A percentile compares a stretch with the other conserved stretches of the same genome.
phyloP scores from a whole-genome alignment of 1,140 invertebrate genomes.

The Drosophila ananassae region DNA sequence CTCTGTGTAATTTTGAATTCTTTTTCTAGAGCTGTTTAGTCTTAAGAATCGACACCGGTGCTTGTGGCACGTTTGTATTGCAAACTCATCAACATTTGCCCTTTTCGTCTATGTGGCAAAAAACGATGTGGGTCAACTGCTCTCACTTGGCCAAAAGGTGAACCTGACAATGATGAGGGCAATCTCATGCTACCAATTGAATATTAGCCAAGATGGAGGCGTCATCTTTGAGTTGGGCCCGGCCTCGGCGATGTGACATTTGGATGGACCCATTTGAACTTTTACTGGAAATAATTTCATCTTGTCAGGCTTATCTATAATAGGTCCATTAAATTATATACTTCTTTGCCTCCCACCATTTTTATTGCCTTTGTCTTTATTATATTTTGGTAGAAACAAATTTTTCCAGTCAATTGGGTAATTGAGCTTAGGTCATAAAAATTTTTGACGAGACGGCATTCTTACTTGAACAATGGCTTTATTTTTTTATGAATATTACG shows the following conservation, averaged over 20 bases:
- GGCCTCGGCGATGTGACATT: conserved; percentile 32
- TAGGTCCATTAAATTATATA: conserved; percentile 12
- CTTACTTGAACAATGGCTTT: conserved; percentile 7
- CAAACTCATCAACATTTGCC: conserved; percentile 30
- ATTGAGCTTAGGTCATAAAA: conserved; percentile 15
- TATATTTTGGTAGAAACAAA: neutral
- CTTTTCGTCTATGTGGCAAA: conserved; percentile 26
- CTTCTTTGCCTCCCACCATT: conserved; percentile 1
- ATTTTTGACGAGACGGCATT: conserved; percentile 8
- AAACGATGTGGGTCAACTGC: conserved; percentile 42
- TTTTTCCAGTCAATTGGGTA: conserved; percentile 21
- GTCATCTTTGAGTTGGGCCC: conserved; percentile 15
- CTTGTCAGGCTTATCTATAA: conserved; percentile 10
- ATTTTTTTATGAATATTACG: conserved; percentile 12
- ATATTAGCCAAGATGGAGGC: conserved; percentile 15
- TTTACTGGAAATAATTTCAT: conserved; percentile 8
- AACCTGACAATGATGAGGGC: conserved; percentile 46
- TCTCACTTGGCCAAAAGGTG: conserved; percentile 17
- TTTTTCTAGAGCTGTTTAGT: conserved; percentile 11
- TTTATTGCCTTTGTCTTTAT: conserved; percentile 13
- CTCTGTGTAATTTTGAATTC: neutral
- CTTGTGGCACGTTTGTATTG: conserved; percentile 38
- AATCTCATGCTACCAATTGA: conserved; percentile 28
- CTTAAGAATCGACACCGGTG: conserved; percentile 31
- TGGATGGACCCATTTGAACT: conserved; percentile 18